Conservation (phyloP, 2,888 invertebrate species). For the Tridacna gigas region DNA sequence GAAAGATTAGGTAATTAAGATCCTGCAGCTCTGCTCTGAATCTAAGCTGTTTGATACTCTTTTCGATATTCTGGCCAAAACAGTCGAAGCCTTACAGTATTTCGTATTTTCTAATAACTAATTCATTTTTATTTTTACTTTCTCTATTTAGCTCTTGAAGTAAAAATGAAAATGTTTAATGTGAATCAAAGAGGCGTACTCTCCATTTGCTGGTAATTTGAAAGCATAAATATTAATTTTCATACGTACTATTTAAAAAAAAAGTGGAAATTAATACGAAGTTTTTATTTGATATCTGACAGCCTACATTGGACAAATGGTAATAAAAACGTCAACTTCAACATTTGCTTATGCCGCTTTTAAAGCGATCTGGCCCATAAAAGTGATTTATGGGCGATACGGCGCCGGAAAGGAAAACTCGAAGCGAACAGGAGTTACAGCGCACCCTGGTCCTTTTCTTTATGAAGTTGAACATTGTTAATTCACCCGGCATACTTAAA, state of each 20-base stretch:
- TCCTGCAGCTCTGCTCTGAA: no score
- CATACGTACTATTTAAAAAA: conserved; percentile 36
- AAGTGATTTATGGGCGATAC: conserved; percentile 61
- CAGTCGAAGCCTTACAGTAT: no score
- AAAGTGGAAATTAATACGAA: conserved; percentile 56
- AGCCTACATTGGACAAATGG: conserved; percentile 55
- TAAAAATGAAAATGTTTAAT: background rate
- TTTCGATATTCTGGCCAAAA: no score
- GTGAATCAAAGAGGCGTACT: conserved; percentile 22
- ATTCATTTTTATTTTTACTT: no score
- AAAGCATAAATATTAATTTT: conserved; percentile 40
- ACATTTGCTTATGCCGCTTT: conserved; percentile 61
- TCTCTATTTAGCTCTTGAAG: no score
- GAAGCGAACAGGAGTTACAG: conserved; percentile 28
- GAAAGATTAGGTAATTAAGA: no score
- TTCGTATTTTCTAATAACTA: no score
- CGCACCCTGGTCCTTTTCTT: background rate
- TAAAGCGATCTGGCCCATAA: conserved; percentile 65
- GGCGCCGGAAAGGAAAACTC: conserved; percentile 61
- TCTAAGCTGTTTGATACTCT: no score
- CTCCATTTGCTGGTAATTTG: conserved; percentile 11
- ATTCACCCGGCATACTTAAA: conserved; percentile 2
- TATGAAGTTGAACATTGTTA: background rate
- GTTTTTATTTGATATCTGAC: conserved; percentile 64
- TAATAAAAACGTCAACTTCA: conserved; percentile 62